These are phyloP conservation scores for Bovichtus diacanthus DNA, from an alignment of 2,797 vertebrate species.

Conservation along the genomic window DNA sequence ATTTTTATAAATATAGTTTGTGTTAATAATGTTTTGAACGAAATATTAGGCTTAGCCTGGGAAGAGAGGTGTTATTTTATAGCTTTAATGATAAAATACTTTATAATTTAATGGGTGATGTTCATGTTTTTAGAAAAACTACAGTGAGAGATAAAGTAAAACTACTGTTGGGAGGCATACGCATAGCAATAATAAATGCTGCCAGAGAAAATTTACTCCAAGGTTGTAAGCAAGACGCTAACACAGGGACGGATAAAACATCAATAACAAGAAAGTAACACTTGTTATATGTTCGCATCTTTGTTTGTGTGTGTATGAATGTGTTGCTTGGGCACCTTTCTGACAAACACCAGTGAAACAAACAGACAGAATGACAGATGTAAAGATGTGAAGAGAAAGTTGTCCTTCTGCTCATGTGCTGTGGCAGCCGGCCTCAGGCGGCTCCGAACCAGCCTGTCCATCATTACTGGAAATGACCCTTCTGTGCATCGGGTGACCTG, in stretches of 20 bases:
- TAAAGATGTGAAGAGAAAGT: conserved; percentile 55
- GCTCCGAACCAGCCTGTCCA: conserved; percentile 41
- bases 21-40: background rate
- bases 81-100: background rate
- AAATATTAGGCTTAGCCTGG: no score
- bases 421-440: conserved; percentile 56
- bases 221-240: background rate
- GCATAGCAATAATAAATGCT: background rate
- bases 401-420: conserved; percentile 51
- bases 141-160: background rate
- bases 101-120: background rate
- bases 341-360: conserved; percentile 48
- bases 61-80: background rate
- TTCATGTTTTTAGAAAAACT: background rate
- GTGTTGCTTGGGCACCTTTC: conserved; percentile 27
- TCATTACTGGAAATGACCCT: conserved; percentile 66
- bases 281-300: background rate
- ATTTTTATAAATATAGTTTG: background rate
- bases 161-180: background rate
- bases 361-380: conserved; percentile 51
- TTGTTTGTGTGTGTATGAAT: conserved; percentile 5
- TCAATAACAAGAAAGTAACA: background rate
- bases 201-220: background rate
- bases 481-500: conserved; percentile 48
- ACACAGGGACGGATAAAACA: background rate